Evolutionary conservation across 1,140 invertebrate genomes (phyloP).

Genomic region (Hyles euphorbiae): DNA sequence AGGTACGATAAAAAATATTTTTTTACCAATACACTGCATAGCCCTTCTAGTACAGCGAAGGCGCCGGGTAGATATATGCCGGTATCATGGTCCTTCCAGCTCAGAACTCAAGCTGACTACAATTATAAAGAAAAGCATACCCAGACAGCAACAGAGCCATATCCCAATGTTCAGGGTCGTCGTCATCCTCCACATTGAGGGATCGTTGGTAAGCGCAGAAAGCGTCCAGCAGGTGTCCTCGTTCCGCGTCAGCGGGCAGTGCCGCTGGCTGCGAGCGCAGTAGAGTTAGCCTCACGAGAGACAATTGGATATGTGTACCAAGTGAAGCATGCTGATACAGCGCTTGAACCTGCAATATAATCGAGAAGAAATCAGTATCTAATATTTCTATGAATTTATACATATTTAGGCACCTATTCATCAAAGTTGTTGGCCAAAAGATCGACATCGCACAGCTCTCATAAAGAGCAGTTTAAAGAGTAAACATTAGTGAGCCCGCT

Average conservation of each 20-base stretch:
- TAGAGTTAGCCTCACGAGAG: slow-evolving; percentile 82
- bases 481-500: too few relatives aligned
- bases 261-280: slow-evolving; percentile 79
- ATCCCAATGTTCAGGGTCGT: slow-evolving; percentile 85
- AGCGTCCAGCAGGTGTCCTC: slow-evolving; percentile 79
- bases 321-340: slow-evolving; percentile 85
- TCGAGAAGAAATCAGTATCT: too few relatives aligned
- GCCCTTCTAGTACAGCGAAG: too few relatives aligned
- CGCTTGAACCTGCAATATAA: slow-evolving; percentile 79
- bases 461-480: too few relatives aligned
- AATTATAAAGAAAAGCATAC: slow-evolving; percentile 44
- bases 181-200: slow-evolving; percentile 79
- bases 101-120: background rate
- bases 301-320: slow-evolving; percentile 80
- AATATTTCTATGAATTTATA: too few relatives aligned
- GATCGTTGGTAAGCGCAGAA: slow-evolving; percentile 83
- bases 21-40: too few relatives aligned
- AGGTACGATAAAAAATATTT: too few relatives aligned
- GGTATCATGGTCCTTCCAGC: too few relatives aligned
- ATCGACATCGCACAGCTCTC: too few relatives aligned
- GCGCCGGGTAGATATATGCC: too few relatives aligned
- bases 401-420: too few relatives aligned
- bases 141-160: slow-evolving; percentile 85
- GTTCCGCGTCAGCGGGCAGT: slow-evolving; percentile 79
- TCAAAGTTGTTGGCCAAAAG: too few relatives aligned